Evolutionary conservation across 53 echinoderm and acorn worm genomes (phyloP), one percentile per base, ranked within the genome.

Genomic region (Arbacia lixula): DNA sequence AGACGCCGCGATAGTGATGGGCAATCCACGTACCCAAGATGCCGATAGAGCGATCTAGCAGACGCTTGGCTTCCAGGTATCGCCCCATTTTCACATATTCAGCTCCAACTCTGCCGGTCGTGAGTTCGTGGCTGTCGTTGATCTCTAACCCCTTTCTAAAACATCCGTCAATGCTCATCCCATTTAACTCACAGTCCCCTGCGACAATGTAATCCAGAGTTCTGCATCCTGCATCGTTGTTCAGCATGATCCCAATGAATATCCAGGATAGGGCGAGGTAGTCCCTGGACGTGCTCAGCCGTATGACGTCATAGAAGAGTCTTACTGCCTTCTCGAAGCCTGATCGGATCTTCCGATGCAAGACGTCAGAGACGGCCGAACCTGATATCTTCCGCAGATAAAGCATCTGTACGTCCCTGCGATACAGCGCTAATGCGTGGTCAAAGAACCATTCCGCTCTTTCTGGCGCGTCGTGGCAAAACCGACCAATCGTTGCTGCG

Each of bases 381-480:
- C 52, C 86, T 41, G 53, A 52, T 4, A 71, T 14, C 31, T 38
- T 72, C 35, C 86, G 65, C 21, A 93, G 68, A 42, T 93, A 93
- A 36, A 95, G 19, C 88, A 93, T 93, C 54, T 95, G 92, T 35
- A 90, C 88, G 63, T 95, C 95, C 36, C 85, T 75, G 19, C 92
- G 57, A 54, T 93, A 95, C 31, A 95, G 82, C 5, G 88, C 95
- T 12, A 93, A 60, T 0, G 86, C 95, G 73, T 89, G 88, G 72
- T 95, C 95, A 35, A 95, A 95, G 72, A 95, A 84, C 95, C 95
- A 95, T 28, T 95, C 95, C 8, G 68, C 89, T 26, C 63, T 55
- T 19, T 90, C 84, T 0, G 91, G 89, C 16, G 79, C 56, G 16
- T 50, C 33, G 6, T 43, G 64, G 34, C 93, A 93, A 31, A 71